Conservation (phyloP, 2,113 vertebrate species). For the Irena cyanogastra region DNA sequence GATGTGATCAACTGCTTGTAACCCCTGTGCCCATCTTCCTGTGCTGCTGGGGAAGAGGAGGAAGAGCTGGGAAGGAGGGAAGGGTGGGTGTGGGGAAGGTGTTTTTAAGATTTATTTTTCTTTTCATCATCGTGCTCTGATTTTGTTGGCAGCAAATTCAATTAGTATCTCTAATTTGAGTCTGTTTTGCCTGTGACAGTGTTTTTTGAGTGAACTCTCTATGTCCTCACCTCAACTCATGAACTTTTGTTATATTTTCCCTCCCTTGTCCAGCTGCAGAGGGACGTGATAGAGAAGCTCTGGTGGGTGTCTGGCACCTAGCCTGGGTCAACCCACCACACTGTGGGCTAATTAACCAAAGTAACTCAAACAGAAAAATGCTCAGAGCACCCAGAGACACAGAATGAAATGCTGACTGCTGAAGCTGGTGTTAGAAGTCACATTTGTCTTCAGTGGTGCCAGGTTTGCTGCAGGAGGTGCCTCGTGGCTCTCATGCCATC, state of each 20-base stretch:
- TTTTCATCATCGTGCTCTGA: background rate
- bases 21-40: background rate
- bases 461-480: background rate
- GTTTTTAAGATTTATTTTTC: background rate
- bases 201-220: background rate
- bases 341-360: background rate
- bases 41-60: background rate
- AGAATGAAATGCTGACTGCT: background rate
- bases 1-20: no score
- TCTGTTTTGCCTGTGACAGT: fast-evolving
- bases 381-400: background rate
- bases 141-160: background rate
- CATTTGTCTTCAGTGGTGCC: background rate
- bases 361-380: background rate
- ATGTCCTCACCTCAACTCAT: background rate
- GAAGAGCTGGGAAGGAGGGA: background rate
- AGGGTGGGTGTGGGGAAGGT: background rate
- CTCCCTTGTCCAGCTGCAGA: background rate
- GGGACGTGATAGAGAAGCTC: background rate
- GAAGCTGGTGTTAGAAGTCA: background rate
- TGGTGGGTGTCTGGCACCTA: background rate
- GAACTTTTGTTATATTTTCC: background rate
- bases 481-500: background rate
- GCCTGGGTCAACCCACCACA: background rate
- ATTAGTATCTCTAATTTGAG: background rate